Evolutionary conservation across 2,888 invertebrate species (phyloP).

Genomic region (Cataglyphis cursor): DNA sequence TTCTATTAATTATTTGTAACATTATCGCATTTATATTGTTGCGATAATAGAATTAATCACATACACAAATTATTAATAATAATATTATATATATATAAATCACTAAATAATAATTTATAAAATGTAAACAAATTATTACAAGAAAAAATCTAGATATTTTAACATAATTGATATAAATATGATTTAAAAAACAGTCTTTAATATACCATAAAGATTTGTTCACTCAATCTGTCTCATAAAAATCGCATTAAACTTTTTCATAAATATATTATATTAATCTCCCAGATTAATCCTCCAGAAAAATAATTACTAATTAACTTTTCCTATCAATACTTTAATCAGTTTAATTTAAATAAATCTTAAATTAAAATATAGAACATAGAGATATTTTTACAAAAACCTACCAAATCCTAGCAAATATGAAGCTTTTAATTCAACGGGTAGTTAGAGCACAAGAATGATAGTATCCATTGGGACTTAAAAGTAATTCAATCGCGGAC

Average conservation of each 20-base stretch:
- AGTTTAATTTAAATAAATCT: not conserved
- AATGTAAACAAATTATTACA: not conserved
- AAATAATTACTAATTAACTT: conserved; percentile 2
- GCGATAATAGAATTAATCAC: not conserved
- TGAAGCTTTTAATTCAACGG: conserved; percentile 32
- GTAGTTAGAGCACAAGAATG: conserved; percentile 35
- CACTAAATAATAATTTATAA: not conserved
- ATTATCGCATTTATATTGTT: not conserved
- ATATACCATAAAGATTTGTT: too few species aligned
- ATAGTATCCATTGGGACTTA: conserved; percentile 47
- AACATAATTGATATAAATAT: not conserved
- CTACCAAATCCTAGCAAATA: not conserved
- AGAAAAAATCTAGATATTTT: not conserved
- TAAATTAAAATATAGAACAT: not conserved
- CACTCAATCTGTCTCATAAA: not conserved
- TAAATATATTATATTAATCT: not conserved
- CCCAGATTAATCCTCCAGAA: too few species aligned
- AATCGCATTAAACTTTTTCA: not conserved
- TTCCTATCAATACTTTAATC: not conserved
- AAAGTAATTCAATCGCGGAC: conserved; percentile 53
- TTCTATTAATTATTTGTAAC: conserved; percentile 5
- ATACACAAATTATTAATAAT: not conserved
- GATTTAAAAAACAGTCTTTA: not conserved
- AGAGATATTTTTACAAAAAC: not conserved
- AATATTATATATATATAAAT: not conserved